Base-by-base conservation (phyloP, 1,140 invertebrate genomes). In the Drosophila nigromelanica region DNA sequence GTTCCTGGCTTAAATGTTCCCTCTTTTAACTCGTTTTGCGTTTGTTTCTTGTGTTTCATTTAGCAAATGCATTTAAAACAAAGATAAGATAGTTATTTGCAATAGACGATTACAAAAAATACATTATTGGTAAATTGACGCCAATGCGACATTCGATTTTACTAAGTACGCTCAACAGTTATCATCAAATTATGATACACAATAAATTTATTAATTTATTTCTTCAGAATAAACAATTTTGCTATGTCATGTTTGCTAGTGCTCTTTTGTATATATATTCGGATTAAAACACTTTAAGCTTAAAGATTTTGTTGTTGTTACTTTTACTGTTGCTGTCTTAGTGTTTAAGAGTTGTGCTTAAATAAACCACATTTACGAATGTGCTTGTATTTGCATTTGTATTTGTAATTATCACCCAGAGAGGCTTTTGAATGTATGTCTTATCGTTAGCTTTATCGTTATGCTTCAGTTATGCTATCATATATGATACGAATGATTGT, bases 401-500 rank as follows among this genome's bases (percentile, higher is more conserved):
- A 50, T 50, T 61, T 71, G 40, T 27, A 54, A 12, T 55, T 50
- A 67, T 77, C 60, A 71, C 66, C 71, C 48, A 56, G 48, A 77
- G 72, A 71, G 72, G 74, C 62, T 58, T 58, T 74, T 70, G 51
- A 30, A 70, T 74, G 43, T 52, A 47, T 59, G 62, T 21, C 56
- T 61, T 69, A 45, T 71, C 21, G 48, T 80, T 77, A 80, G 63
- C 61, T 48, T 73, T 50, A 70, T 50, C 35, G 4, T 55, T 47
- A 60, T 60, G 42, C 37, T 37, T 63, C 43, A 69, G 58, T 47
- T 74, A 62, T 71, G 66, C 55, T 73, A 73, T 68, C 54, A 68
- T 42, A 63, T 76, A 87, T 89, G 81, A 87, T 86, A 86, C 82
- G 83, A 86, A 75, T 89, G 83, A 89, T 89, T 89, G 85, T 89